Base-by-base conservation (phyloP, 2,797 vertebrate species). In the Semaprochilodus insignis region DNA sequence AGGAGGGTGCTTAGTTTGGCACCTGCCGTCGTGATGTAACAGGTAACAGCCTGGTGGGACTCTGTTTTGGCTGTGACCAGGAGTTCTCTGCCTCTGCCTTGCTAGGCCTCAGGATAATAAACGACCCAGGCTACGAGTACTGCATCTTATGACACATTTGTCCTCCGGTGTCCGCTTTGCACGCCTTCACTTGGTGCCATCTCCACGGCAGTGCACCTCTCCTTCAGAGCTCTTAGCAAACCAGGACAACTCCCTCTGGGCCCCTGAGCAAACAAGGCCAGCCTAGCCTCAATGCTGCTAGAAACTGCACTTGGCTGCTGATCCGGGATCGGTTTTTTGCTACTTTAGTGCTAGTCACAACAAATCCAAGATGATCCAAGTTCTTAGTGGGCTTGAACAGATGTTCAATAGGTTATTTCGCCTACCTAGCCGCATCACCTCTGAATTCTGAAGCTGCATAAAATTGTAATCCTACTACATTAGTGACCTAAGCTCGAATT, bases 171-270 rank as follows among this genome's bases (percentile, higher is more conserved):
- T 66, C 75, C 5, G 27, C 51, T 57, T 72, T 83, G 54, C 14
- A 54, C 23, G 31, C 55, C 65, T 77, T 54, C 25, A 55, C 40
- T 25, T 25, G 19, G 60, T 74, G 19, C 70, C 65, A 48, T 62
- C 55, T 79, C 27, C 62, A 40, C 59, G 25, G 16, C 72, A 25
- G 40, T n/a, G 66, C 15, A 60, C 57, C 79, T 71, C 65, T 79
- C 66, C 84, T 70, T 75, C 77, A 71, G 75, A 80, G 66, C 66
- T 60, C 81, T 83, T 87, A 82, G 83, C 85, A 86, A 90, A 90
- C 80, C 85, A 85, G 86, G 85, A 84, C 81, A 69, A 82, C 60
- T 87, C 82, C 82, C 84, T 75, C 31, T 67, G 76, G 88, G 80
- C 77, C 51, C 60, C 31, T 57, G 34, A 59, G 70, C 80, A 88